Base-by-base conservation (phyloP, 1,140 invertebrate species). In the Solenopsis invicta region DNA sequence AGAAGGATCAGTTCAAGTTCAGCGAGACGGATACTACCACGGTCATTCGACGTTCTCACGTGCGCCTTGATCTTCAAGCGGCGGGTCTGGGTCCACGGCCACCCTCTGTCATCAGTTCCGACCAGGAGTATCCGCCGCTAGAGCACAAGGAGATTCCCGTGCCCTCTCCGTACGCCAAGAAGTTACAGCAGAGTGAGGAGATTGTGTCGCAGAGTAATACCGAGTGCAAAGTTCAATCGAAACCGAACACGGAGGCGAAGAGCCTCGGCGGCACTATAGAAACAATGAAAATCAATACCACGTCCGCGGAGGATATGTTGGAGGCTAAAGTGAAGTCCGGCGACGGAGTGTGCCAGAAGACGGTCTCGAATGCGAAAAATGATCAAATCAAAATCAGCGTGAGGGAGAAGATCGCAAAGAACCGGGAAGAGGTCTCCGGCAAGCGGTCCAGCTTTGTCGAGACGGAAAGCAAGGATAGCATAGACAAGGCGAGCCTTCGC, bases 51-150 rank as follows among this genome's bases (percentile, higher is more conserved):
- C 92, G 94, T 75, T 94, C 94, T 29, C 94, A 95, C 61, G 92
- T 94, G n/a, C 93, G 94, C 0, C 94, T 96, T 41, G 96, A 96
- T 92, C 95, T 97, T 93, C 96, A 96, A 80, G 96, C 96, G 9
- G 96, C 96, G n/a, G 96, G 96, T 61, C 89, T 97, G 37, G 96
- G 96, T 45, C 96, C 96, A 78, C 95, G 96, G 24, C 96, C 96
- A 69, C 94, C 96, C 1, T 96, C 96, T 0, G 93, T 96, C 21
- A 92, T 96, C 12, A 96, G 93, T 88, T 94, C 94, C 0, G 94
- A 95, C 67, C 93, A 93, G 52, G 94, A 95, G 64, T 92, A 93
- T 88, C 94, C 92, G 34, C 81, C 93, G 0, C 69, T 94, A 52
- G 93, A 94, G 59, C 91, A 93, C 48, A 94, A 94, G 75, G 93